Base-by-base conservation (phyloP, 2,888 invertebrate genomes). In the Himalopsyche tibetana region DNA sequence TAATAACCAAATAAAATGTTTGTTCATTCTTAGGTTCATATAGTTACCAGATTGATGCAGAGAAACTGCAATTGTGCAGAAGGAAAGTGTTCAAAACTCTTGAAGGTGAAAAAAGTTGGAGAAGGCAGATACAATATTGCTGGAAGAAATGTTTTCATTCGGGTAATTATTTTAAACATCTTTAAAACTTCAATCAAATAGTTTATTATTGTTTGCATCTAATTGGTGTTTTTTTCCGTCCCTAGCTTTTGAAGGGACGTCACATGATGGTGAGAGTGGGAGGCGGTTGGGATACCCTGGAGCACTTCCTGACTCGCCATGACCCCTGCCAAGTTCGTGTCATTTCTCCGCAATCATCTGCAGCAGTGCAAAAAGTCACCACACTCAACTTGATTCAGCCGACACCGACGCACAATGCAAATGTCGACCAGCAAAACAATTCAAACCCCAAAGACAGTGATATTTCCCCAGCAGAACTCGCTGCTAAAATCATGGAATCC, bases 251-350 rank as follows among this genome's bases (percentile, higher is more conserved):
- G 90, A 97, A 97, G 91, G 97, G 97, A 83, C 95, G 96, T n/a
- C 98, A 98, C 94, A 98, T 98, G 95, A 98, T 98, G 98, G 98
- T 98, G 86, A 95, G 98, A 90, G 98, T 98, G 83, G 98, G 98
- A 87, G 98, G 98, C 89, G 98, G 98, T 89, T 98, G 98, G 98
- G 97, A 97, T 93, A 98, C 98, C 28, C 93, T 98, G 91, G 98
- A 98, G 92, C 97, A 98, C 93, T 98, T 98, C 93, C 94, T 98
- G 91, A 95, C 96, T 89, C 95, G 97, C 88, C 97, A 97, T 93
- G 97, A 97, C 92, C 97, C 97, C 79, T 96, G 97, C 92, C 96
- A 97, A 95, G 96, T 95, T 92, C 93, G 93, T 90, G 92, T 93
- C 89, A 93, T 93, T 74, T 92, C 93, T 89, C 91, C 91, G 88